Evolutionary conservation across 2,113 vertebrate genomes (phyloP).

Genomic region (Semnopithecus entellus): DNA sequence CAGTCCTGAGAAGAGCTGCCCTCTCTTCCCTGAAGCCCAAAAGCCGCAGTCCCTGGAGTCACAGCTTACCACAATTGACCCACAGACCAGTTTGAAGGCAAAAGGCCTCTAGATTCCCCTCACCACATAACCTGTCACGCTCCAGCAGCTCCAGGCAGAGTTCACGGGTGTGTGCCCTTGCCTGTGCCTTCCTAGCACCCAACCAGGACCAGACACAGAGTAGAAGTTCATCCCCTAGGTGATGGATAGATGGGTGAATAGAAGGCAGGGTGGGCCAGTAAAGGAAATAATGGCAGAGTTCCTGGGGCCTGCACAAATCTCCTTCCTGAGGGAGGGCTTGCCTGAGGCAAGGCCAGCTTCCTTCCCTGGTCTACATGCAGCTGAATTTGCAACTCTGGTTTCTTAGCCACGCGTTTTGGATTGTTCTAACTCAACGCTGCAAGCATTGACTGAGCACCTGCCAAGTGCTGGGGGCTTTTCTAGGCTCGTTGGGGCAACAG

Average conservation of each 20-base stretch:
- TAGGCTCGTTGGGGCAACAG: not conserved
- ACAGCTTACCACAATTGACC: too few relatives aligned
- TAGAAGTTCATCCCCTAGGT: not conserved
- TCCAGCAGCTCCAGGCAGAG: not conserved
- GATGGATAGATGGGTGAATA: too few relatives aligned
- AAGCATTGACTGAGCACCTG: not conserved
- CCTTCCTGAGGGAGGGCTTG: accelerated
- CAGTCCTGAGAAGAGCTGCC: too few relatives aligned
- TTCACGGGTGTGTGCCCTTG: accelerated
- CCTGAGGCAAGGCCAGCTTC: not conserved
- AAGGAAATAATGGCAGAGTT: not conserved
- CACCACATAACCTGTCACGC: accelerated
- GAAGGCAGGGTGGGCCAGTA: not conserved
- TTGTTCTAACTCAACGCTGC: not conserved
- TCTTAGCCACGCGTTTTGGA: not conserved
- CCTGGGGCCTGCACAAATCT: too few relatives aligned
- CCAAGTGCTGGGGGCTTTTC: not conserved
- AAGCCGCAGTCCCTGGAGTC: not conserved
- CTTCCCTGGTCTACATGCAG: not conserved
- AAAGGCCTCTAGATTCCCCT: not conserved
- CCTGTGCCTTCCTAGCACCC: not conserved
- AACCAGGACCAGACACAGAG: not conserved
- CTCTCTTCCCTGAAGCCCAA: not conserved
- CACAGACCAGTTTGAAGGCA: not conserved
- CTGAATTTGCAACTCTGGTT: not conserved